Evolutionary conservation across 2,797 vertebrate genomes (phyloP), one percentile per base, ranked within the genome.

Genomic region (Gadopsis marmoratus): DNA sequence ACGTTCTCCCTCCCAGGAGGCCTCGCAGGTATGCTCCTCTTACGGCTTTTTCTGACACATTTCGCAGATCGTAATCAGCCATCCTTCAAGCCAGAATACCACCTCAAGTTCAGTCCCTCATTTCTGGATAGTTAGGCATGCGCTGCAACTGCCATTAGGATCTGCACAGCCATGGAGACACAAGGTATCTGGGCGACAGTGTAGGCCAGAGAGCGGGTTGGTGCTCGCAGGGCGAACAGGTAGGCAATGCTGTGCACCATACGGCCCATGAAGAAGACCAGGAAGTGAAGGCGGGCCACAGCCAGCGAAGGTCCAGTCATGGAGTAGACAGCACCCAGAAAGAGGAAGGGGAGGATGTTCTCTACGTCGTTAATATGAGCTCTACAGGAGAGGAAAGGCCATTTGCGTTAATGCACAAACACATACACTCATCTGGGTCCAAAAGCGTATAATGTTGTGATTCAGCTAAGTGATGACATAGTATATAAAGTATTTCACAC

Each of bases 321-420:
- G 63, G 95, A 96, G 92, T 99, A 99, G 89, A 98, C 26, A 0
- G 97, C 94, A 1, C 98, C 97, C 1, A 99, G 93, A 91, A 99
- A 99, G 39, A 99, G 95, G 93, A 99, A 99, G 0, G 98, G 97
- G 3, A 96, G 93, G 89, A 99, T 98, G 93, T 96, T 99, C 93
- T 99, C 98, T 95, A 98, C 90, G 92, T 98, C 98, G 0, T 99
- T 99, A 2, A 58, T 33, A 76, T 99, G 98, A 66, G 97, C 97
- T 74, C 98, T 99, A 76, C 4, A 78, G 19, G 62, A 70, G 11
- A 35, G 0, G 81, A 53, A 86, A 33, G 7, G 5, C 0, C 0
- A 35, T 43, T 58, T 4, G 35, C 1, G 35, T 37, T 37, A 7
- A 37, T 37, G 7, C 33, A 54, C 7, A 41, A 0, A 5, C 10